These are phyloP conservation scores for Grapholita molesta DNA, from an alignment of 1,140 invertebrate genomes.

Conservation along the genomic window DNA sequence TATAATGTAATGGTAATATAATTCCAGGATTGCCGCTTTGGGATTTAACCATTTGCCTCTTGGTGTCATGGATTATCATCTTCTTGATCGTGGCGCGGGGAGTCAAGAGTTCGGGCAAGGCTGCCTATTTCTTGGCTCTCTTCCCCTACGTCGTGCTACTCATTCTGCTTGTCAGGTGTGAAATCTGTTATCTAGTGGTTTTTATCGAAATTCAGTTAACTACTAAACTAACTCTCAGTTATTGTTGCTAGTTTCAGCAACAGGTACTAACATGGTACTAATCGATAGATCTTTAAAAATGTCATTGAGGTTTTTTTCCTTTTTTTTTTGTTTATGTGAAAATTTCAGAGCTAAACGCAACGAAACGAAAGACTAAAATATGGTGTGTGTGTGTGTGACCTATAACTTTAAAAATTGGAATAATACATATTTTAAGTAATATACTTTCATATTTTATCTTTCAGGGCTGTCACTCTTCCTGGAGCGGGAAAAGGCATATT, in stretches of 20 bases:
- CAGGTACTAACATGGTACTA: too few relatives aligned
- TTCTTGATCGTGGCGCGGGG: constrained; percentile 88
- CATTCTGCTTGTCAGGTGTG: constrained; percentile 82
- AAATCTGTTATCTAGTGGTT: background rate
- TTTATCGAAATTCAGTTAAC: background rate
- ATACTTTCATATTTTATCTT: constrained; percentile 36
- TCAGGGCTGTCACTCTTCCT: constrained; percentile 84
- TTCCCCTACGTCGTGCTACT: constrained; percentile 93
- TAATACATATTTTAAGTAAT: too few relatives aligned
- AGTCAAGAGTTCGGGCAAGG: constrained; percentile 88
- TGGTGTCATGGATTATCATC: constrained; percentile 88
- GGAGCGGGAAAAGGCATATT: constrained; percentile 87
- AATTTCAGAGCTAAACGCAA: too few relatives aligned
- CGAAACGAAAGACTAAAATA: too few relatives aligned
- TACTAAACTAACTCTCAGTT: too few relatives aligned
- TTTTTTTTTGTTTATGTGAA: too few relatives aligned
- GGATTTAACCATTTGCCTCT: constrained; percentile 87
- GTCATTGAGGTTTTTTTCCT: too few relatives aligned
- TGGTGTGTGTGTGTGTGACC: too few relatives aligned
- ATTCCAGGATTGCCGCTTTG: constrained; percentile 81
- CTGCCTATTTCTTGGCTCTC: constrained; percentile 90
- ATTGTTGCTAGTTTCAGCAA: background rate
- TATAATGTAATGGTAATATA: background rate
- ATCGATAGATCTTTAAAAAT: too few relatives aligned
- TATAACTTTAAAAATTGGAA: too few relatives aligned